Conservation (phyloP, 2,888 invertebrate species). For the Eupithecia pulchellata region DNA sequence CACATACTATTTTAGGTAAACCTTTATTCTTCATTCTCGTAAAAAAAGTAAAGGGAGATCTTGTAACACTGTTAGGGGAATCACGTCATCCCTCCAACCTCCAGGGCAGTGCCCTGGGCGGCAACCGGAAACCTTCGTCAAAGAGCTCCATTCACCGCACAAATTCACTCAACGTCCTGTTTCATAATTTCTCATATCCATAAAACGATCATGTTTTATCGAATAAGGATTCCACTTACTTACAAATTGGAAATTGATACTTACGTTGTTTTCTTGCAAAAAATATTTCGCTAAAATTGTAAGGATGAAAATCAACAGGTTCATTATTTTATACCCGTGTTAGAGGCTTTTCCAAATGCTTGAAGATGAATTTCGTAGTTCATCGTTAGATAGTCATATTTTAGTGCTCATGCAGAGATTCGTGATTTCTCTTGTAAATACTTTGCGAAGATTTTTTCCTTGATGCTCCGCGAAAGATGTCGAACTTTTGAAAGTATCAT, state of each 20-base stretch:
- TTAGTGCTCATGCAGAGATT: too few species aligned
- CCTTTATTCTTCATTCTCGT: slow-evolving; percentile 29
- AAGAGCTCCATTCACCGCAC: slow-evolving; percentile 33
- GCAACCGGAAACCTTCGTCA: slow-evolving; percentile 41
- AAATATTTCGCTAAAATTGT: slow-evolving; percentile 1
- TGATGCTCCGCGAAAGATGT: not conserved
- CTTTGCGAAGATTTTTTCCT: too few species aligned
- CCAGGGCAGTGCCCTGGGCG: slow-evolving; percentile 6
- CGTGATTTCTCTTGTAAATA: too few species aligned
- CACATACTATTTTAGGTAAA: slow-evolving; percentile 13
- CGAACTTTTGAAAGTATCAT: too few species aligned
- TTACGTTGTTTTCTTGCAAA: slow-evolving; percentile 20
- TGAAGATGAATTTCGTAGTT: not conserved
- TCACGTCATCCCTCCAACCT: slow-evolving; percentile 34
- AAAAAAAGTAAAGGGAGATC: slow-evolving; percentile 28
- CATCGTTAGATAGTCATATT: too few species aligned
- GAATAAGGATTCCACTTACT: slow-evolving; percentile 26
- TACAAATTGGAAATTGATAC: slow-evolving; percentile 30
- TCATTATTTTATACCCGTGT: not conserved
- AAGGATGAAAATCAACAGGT: not conserved
- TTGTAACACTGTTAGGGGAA: slow-evolving; percentile 34
- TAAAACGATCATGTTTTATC: slow-evolving; percentile 26
- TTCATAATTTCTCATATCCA: slow-evolving; percentile 37
- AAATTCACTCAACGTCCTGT: slow-evolving; percentile 34
- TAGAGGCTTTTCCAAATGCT: not conserved